Evolutionary conservation across 1,140 invertebrate species (phyloP).

Genomic region (Teleogryllus occipitalis): DNA sequence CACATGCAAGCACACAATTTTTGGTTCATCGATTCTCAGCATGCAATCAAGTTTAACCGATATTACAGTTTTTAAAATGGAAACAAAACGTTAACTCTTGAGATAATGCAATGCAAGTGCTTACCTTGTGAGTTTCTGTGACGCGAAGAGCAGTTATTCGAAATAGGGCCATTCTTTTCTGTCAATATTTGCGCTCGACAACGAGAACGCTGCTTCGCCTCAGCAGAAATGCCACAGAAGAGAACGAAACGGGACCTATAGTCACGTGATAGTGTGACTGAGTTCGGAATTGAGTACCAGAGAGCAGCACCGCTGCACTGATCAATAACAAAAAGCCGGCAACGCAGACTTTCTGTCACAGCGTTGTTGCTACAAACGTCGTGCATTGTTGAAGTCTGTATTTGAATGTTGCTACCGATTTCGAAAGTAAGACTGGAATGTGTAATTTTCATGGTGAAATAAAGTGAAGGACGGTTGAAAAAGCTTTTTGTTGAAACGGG

Average conservation of each 20-base stretch:
- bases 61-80: neutral
- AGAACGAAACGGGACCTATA: neutral
- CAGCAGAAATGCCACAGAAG: conserved; percentile 2
- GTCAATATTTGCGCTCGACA: neutral
- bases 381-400: no score
- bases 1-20: neutral
- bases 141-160: conserved; percentile 12
- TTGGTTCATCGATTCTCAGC: no score
- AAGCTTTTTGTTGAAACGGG: no score
- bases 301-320: neutral
- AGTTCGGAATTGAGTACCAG: neutral
- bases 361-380: no score
- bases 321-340: neutral
- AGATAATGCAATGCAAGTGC: neutral
- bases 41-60: neutral
- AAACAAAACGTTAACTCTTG: no score
- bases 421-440: no score
- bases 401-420: no score
- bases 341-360: neutral
- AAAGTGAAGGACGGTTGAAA: no score
- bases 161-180: conserved; percentile 16
- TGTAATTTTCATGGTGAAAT: no score
- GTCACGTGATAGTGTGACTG: neutral
- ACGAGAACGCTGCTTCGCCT: neutral
- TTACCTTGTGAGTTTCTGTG: conserved; percentile 18